These are phyloP conservation scores for Spodoptera litura DNA, from an alignment of 1,140 invertebrate genomes.

Conservation along the genomic window DNA sequence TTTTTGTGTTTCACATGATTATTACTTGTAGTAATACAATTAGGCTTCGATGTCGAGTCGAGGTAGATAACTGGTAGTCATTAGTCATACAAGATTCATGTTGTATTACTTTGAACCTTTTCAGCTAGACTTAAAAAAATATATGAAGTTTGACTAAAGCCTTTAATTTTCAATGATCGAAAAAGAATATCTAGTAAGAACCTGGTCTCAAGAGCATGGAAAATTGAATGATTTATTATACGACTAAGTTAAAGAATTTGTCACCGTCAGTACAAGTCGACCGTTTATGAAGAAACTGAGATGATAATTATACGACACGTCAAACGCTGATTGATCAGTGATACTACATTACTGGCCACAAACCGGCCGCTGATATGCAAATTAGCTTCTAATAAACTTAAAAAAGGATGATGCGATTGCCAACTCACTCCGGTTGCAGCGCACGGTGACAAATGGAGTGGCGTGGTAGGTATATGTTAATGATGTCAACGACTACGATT, in stretches of 20 bases:
- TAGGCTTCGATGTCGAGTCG: too few relatives aligned
- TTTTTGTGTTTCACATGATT: constrained; percentile 51
- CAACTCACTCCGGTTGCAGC: constrained; percentile 28
- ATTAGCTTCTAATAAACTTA: constrained; percentile 58
- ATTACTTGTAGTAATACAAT: too few relatives aligned
- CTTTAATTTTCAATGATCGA: too few relatives aligned
- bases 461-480: constrained; percentile 46
- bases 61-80: too few relatives aligned
- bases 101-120: too few relatives aligned
- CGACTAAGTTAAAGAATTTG: background rate
- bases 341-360: constrained; percentile 62
- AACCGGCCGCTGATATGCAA: constrained; percentile 65
- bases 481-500: constrained; percentile 47
- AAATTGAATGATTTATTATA: background rate
- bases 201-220: too few relatives aligned
- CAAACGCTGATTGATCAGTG: constrained; percentile 74
- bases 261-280: constrained; percentile 51
- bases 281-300: constrained; percentile 62
- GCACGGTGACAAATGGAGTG: constrained; percentile 30
- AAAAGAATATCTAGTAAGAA: too few relatives aligned
- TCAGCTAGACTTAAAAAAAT: too few relatives aligned
- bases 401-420: constrained; percentile 56
- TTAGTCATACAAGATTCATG: too few relatives aligned
- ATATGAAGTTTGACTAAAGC: too few relatives aligned
- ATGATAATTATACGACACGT: constrained; percentile 76